Base-by-base conservation (phyloP, 2,888 invertebrate species). In the Tetramorium bicarinatum region DNA sequence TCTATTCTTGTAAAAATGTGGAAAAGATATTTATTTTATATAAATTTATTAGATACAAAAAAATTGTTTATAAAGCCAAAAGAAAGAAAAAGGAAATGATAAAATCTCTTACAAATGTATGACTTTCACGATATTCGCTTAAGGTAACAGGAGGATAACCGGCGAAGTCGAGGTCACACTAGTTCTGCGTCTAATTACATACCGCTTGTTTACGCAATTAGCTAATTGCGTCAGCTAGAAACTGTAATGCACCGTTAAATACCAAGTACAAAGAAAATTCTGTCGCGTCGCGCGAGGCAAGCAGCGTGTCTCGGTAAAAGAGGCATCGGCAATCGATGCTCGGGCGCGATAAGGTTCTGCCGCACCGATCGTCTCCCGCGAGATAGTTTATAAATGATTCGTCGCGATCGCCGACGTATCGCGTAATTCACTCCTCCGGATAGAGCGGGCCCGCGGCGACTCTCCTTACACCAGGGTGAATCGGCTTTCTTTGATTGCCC, bases 401-500 rank as follows among this genome's bases (percentile, higher is more conserved):
- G 59, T 56, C 71, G 79, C 56, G 71, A 75, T 56, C 80, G 67
- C 52, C 74, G 80, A 82, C 49, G 52, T 61, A 75, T 59, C 71
- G 67, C 75, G 84, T 85, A 84, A 85, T 85, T 82, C 85, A 85
- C 74, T 81, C 54, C 69, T 76, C 29, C 72, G 56, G 61, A 52
- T 77, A 66, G 72, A 85, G 38, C 69, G 75, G 44, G 59, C 81
- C 38, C 85, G 81, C 54, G 72, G 83, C 84, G 82, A 66, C 64
- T 56, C 69, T 47, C 64, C 54, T 64, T 77, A 74, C 85, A 85
- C 64, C 79, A 71, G 85, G 77, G 84, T 49, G 88, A 84, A 87
- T 86, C 90, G 87, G 85, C 77, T 86, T 61, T 69, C 90, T 90
- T 90, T 87, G 90, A 89, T 90, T 88, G 75, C 83, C 66, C 56